These are phyloP conservation scores for Chauna torquata DNA, from an alignment of 2,113 vertebrate species.

Conservation along the genomic window DNA sequence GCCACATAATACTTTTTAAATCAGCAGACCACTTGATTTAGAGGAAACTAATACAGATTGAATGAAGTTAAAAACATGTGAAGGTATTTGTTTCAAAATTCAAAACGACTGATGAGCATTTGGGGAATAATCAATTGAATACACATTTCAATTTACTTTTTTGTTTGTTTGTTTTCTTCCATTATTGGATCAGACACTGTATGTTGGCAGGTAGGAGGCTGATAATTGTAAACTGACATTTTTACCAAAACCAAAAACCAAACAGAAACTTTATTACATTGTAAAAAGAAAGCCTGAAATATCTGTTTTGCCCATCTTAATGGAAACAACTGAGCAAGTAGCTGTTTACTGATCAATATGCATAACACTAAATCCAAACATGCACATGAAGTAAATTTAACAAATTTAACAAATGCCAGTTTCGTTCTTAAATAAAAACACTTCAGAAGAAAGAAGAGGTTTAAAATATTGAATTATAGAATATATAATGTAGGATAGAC, in stretches of 20 bases:
- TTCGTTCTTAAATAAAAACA: neutral
- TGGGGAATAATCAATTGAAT: neutral
- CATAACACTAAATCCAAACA: neutral
- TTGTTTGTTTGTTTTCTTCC: neutral
- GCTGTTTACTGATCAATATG: neutral
- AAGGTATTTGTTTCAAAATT: neutral
- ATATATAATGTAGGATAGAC: neutral
- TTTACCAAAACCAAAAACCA: neutral
- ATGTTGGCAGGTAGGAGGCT: neutral
- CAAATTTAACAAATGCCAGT: neutral
- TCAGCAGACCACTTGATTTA: neutral
- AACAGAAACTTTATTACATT: neutral
- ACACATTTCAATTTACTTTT: neutral
- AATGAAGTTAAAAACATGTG: neutral
- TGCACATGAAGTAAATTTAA: neutral
- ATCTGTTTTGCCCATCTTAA: neutral
- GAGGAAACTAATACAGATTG: neutral
- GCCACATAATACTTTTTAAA: neutral
- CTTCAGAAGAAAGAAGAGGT: neutral
- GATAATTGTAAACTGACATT: neutral
- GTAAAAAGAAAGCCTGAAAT: neutral
- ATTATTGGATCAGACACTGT: neutral
- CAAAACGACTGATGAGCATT: neutral
- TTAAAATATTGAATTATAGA: neutral
- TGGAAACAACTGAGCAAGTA: neutral